Base-by-base conservation (phyloP, 2,888 invertebrate species). In the Ctenicera cuprea region DNA sequence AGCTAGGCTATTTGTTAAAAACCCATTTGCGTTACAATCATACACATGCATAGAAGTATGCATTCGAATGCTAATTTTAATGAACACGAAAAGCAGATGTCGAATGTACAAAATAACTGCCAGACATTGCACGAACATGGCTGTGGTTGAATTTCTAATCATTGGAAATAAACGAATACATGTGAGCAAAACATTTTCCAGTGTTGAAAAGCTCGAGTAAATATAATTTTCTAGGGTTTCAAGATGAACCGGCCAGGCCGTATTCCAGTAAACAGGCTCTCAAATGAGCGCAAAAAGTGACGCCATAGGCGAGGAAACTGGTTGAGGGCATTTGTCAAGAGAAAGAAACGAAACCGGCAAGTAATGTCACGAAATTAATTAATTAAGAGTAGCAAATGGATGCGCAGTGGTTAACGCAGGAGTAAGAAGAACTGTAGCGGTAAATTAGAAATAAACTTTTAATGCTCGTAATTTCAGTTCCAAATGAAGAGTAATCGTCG, bases 381-480 rank as follows among this genome's bases (percentile, higher is more conserved):
- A 80, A 80, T 79, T 80, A 80, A 78, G 77, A 78, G 77, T 71
- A 74, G 75, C 64, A 78, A 79, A 77, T 79, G 79, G 77, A 77
- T 78, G 76, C 77, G 74, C 75, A 68, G 74, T 70, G 76, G 75
- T 73, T 71, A 78, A 79, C 76, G 76, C 73, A 33, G 73, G 68
- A 80, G 75, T 79, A 79, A 78, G 77, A 80, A 78, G 79, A 77
- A 78, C 78, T 77, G 72, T 77, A 75, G 79, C 79, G 80, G 80
- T 79, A 80, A 80, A 80, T 79, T 80, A 80, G 79, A 80, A 80
- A 80, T 80, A 80, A 80, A 80, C 78, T 80, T 80, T 80, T 80
- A 80, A 80, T 80, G 79, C 77, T 79, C 77, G 78, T 78, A 80
- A 80, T 79, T 80, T 78, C 76, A 76, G 77, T 74, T 75, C 72